Base-by-base conservation (phyloP, 2,888 invertebrate genomes). In the Zaprionus obscuricornis region DNA sequence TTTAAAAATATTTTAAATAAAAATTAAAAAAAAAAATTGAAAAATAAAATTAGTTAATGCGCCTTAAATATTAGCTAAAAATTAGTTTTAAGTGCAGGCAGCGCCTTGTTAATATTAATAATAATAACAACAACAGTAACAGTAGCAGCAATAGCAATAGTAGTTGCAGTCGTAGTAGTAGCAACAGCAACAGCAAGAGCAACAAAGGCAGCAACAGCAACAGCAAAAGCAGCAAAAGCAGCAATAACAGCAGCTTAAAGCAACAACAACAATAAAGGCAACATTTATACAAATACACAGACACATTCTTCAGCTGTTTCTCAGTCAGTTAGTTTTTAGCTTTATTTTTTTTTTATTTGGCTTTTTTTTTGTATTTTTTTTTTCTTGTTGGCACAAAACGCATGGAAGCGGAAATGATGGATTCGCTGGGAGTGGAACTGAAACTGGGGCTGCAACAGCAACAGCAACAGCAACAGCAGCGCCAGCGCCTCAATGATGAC, bases 401-500 rank as follows among this genome's bases (percentile, higher is more conserved):
- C 89, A 89, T 87, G 88, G 87, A 89, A 89, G 89, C 89, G 89
- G 88, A 89, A 89, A 89, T 89, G 89, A 89, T 89, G 89, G 87
- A 89, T 89, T 88, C 87, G 86, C 79, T 69, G 75, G 74, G 77
- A 74, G 67, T 74, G 76, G 33, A 24, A 42, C 39, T 49, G 42
- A 16, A 2, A 5, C 36, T 55, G 39, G 43, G 10, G 39, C 51
- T 51, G 73, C 40, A 45, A 55, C 71, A 57, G 49, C 29, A 55
- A 29, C 54, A 31, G 22, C 43, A 37, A 33, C 46, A 24, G 39
- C 47, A 37, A 42, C 31, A 10, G 43, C 43, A 26, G 46, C 37
- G 26, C 16, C 37, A 24, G 11, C 14, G 27, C 1, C 42, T 24
- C 24, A 4, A n/a, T n/a, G 26, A 16, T 31, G 26, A 22, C 34